Percentiles rank a stretch among this genome's conserved stretches.
These are phyloP conservation scores for Onychostruthus taczanowskii DNA, from an alignment of 2,113 vertebrate species.

Conservation along the genomic window DNA sequence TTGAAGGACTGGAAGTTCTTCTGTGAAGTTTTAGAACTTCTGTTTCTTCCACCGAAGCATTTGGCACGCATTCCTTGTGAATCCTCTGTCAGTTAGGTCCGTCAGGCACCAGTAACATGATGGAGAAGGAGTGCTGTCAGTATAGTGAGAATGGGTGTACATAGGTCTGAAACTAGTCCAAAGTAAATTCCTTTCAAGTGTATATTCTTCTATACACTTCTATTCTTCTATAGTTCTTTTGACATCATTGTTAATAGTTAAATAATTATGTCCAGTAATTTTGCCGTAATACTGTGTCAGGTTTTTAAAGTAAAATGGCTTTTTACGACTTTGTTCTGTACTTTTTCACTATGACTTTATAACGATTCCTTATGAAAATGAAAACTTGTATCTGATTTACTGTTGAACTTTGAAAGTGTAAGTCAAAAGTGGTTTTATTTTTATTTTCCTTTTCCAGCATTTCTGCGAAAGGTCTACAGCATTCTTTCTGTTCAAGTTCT, in stretches of 20 bases:
- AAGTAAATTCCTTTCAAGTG: neutral
- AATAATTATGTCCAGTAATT: neutral
- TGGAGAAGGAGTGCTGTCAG: neutral
- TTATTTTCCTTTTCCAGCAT: slow-evolving; percentile 74
- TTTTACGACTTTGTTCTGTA: neutral
- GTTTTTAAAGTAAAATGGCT: neutral
- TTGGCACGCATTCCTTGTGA: neutral
- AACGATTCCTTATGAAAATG: neutral
- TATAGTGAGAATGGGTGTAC: neutral
- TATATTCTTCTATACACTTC: too few species aligned
- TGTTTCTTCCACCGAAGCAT: accelerated
- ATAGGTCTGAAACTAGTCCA: neutral
- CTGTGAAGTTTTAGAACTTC: neutral
- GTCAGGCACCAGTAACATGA: neutral
- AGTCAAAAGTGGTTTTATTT: neutral
- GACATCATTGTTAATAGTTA: neutral
- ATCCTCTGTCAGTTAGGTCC: neutral
- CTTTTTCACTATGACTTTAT: neutral
- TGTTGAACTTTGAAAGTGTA: neutral
- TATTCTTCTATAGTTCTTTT: neutral
- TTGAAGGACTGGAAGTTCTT: neutral
- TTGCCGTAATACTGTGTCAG: neutral
- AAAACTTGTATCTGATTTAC: neutral
- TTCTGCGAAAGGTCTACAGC: slow-evolving; percentile 92
- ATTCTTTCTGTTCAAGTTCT: slow-evolving; percentile 90